A percentile compares a stretch with the other conserved stretches of the same genome.
These are phyloP conservation scores for Ophiothrix spiculata DNA, from an alignment of 35 echinoderm and acorn worm genomes.

Conservation along the genomic window DNA sequence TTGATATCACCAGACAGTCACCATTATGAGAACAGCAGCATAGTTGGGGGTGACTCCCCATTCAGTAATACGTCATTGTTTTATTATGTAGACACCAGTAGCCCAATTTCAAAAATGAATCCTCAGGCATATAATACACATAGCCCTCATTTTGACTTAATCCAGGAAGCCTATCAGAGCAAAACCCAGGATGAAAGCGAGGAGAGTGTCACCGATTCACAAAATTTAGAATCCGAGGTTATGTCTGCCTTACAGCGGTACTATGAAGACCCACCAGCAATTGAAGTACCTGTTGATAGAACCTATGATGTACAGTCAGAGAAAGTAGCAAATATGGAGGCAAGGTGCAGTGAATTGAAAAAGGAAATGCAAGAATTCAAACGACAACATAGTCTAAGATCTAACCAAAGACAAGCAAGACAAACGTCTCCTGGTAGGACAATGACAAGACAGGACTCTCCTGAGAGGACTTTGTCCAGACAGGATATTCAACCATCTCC, in stretches of 20 bases:
- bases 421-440: too few relatives aligned
- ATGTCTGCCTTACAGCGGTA: background rate
- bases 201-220: background rate
- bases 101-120: too few relatives aligned
- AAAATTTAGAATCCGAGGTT: background rate
- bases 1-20: slow-evolving; percentile 1
- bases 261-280: background rate
- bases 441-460: too few relatives aligned
- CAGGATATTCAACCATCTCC: too few relatives aligned
- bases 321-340: background rate
- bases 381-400: background rate
- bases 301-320: background rate
- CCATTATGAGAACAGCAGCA: background rate
- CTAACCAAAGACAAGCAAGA: background rate
- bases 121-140: too few relatives aligned
- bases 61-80: too few relatives aligned
- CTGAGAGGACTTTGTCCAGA: too few relatives aligned
- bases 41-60: too few relatives aligned
- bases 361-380: slow-evolving; percentile 1
- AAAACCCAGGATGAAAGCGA: background rate
- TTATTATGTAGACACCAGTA: too few relatives aligned
- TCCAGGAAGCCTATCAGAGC: too few relatives aligned
- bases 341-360: background rate
- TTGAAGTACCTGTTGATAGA: background rate
- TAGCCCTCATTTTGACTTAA: too few relatives aligned